Base-by-base conservation (phyloP, 1,140 invertebrate genomes). In the Oncopeltus fasciatus region DNA sequence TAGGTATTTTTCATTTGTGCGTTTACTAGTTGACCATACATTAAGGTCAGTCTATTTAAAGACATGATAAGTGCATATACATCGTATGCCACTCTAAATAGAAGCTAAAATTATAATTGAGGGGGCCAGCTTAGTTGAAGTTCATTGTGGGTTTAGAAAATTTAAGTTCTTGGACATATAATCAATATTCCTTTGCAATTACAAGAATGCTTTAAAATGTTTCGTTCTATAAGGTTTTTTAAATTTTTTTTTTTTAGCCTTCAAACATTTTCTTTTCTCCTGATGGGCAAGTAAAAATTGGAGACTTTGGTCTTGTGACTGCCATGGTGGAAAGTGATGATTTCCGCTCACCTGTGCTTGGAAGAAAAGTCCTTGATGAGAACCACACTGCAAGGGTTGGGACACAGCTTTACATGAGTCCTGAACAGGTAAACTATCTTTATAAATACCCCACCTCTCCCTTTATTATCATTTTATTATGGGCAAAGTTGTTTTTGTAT, bases 381-480 rank as follows among this genome's bases (percentile, higher is more conserved):
- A 67, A 63, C 31, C 85, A 86, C 67, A 90, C 87, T 0, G 79
- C 81, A 44, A 75, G 80, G 66, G 85, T 89, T 59, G 92, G 95
- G 18, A 98, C 95, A 0, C 83, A 88, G 43, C 75, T 97, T 0
- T 99, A 99, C 72, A 98, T 98, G 94, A 95, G 93, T 62, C 95
- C 94, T 24, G 95, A 99, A 74, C 95, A 97, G 76, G 80, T 82
- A 69, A 64, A 43, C n/a, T n/a, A n/a, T n/a, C n/a, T n/a, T n/a
- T n/a, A n/a, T n/a, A n/a, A n/a, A n/a, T n/a, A n/a, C n/a, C n/a
- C n/a, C n/a, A n/a, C n/a, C n/a, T n/a, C n/a, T n/a, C n/a, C n/a
- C n/a, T n/a, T n/a, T n/a, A n/a, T n/a, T n/a, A n/a, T n/a, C n/a
- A n/a, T n/a, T n/a, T n/a, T n/a, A n/a, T n/a, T n/a, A n/a, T n/a